phyloP scores from a whole-genome alignment of 2,888 invertebrate genomes.

The Pyralis farinalis region DNA sequence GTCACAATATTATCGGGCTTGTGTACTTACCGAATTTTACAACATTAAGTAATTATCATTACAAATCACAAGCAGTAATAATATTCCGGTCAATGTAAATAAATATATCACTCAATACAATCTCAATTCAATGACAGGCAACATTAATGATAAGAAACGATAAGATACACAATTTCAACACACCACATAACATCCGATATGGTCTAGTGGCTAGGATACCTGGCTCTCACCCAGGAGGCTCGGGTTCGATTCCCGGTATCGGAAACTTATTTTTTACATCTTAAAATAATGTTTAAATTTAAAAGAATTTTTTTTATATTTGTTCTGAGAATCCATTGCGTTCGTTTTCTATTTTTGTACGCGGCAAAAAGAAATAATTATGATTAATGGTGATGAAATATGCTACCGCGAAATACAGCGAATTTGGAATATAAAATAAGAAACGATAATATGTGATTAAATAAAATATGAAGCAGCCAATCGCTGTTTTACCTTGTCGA shows the following conservation, averaged over 20 bases:
- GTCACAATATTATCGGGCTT: too few species aligned
- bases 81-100: too few species aligned
- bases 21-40: too few species aligned
- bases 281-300: neutral
- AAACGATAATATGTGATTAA: too few species aligned
- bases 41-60: too few species aligned
- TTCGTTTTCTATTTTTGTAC: neutral
- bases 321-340: neutral
- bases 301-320: too few species aligned
- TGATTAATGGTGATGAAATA: neutral
- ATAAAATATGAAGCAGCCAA: too few species aligned
- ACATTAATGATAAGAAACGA: neutral
- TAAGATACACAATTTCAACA: neutral
- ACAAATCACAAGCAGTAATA: too few species aligned
- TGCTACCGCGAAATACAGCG: neutral
- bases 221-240: constrained; percentile 83
- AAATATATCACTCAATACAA: too few species aligned
- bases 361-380: neutral
- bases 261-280: constrained; percentile 41
- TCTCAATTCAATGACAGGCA: too few species aligned
- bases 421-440: neutral
- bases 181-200: constrained; percentile 62
- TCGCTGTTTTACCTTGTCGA: too few species aligned
- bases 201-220: constrained; percentile 84
- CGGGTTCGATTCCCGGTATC: constrained; percentile 84